phyloP scores from a whole-genome alignment of 2,888 invertebrate genomes.

The Dynastes maya region DNA sequence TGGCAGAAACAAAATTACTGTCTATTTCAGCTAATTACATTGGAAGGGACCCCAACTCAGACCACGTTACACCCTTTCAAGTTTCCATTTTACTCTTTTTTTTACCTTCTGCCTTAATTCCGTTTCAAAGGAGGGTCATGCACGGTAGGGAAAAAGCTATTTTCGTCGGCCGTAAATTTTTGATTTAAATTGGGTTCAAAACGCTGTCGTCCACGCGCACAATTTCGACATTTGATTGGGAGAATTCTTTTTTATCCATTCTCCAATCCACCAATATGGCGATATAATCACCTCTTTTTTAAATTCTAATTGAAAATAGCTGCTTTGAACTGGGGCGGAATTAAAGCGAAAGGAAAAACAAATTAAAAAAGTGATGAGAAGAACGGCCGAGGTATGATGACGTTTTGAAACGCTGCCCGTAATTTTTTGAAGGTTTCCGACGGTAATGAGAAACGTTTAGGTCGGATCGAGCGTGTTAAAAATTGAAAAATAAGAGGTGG shows the following conservation, averaged over 20 bases:
- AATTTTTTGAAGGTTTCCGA: too few species aligned
- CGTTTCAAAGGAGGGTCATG: conserved; percentile 17
- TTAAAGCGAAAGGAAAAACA: neutral
- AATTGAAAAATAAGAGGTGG: too few species aligned
- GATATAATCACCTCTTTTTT: neutral
- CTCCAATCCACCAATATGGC: too few species aligned
- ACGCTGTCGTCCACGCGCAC: neutral
- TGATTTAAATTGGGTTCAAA: conserved; percentile 21
- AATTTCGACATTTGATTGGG: neutral
- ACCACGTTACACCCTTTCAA: neutral
- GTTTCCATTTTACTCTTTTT: neutral
- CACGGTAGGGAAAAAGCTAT: conserved; percentile 11
- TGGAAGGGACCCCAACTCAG: too few species aligned
- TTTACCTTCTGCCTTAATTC: conserved; percentile 1
- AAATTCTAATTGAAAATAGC: conserved; percentile 24
- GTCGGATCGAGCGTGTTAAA: too few species aligned
- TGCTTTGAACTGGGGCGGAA: neutral
- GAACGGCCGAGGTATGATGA: too few species aligned
- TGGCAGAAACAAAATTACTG: too few species aligned
- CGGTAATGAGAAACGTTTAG: too few species aligned
- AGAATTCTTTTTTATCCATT: neutral
- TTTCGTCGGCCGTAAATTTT: conserved; percentile 10
- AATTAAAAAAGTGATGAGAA: neutral
- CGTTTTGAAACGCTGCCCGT: too few species aligned
- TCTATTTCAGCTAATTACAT: too few species aligned